Conservation (phyloP, 1,140 invertebrate species). For the Drosophila sechellia region DNA sequence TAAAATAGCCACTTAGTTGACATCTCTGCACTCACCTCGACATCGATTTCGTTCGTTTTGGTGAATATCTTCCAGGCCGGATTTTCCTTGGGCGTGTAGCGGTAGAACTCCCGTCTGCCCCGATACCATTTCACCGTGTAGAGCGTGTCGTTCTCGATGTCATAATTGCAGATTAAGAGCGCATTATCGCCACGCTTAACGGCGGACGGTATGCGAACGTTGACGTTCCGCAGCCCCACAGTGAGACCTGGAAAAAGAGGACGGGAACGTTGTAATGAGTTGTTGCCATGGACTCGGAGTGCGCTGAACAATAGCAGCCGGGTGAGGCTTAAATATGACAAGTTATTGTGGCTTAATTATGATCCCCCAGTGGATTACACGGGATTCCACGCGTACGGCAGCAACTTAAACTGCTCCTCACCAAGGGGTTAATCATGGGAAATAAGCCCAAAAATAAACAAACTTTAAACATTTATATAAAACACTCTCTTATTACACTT, state of each 20-base stretch:
- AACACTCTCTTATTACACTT: neutral
- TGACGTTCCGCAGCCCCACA: slow-evolving; percentile 85
- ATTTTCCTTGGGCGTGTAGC: slow-evolving; percentile 88
- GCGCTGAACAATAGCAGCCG: slow-evolving; percentile 2
- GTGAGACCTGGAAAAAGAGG: slow-evolving; percentile 58
- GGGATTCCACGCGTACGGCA: slow-evolving; percentile 38
- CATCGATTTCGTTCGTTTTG: slow-evolving; percentile 88
- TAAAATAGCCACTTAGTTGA: neutral
- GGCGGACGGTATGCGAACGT: slow-evolving; percentile 88
- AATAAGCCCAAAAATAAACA: slow-evolving; percentile 6
- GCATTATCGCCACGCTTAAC: slow-evolving; percentile 89
- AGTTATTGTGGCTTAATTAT: slow-evolving; percentile 82
- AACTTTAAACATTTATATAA: neutral
- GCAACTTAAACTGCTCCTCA: slow-evolving; percentile 9
- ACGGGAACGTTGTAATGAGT: slow-evolving; percentile 8
- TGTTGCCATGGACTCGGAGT: slow-evolving; percentile 29
- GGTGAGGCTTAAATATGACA: slow-evolving; percentile 70
- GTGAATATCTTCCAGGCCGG: slow-evolving; percentile 89
- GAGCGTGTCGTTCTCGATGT: slow-evolving; percentile 90
- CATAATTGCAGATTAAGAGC: slow-evolving; percentile 91
- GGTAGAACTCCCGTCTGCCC: slow-evolving; percentile 88
- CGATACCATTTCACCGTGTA: slow-evolving; percentile 94
- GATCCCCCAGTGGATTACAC: slow-evolving; percentile 68
- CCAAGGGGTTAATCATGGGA: neutral
- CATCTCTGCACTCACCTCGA: slow-evolving; percentile 87